A percentile compares a stretch with the other conserved stretches of the same genome.
Conservation (phyloP, 2,797 vertebrate species). For the Sebastiscus albofasciatus region DNA sequence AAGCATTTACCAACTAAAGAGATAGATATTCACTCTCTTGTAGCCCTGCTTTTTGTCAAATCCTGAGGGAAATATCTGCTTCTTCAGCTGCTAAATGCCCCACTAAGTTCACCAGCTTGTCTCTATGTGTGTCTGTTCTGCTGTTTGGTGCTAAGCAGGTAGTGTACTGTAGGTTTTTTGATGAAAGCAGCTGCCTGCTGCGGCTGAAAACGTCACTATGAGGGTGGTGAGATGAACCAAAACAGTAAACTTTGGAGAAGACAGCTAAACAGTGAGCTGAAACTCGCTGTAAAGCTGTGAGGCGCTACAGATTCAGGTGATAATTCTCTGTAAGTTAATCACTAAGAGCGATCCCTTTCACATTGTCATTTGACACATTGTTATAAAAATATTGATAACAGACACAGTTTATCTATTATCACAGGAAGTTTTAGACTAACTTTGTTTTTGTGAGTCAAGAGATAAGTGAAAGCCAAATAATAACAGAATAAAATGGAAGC, state of each 20-base stretch:
- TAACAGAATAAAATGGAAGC: not conserved
- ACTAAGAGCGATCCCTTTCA: not conserved
- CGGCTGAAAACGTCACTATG: not conserved
- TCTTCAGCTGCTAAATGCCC: not conserved
- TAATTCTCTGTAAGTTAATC: not conserved
- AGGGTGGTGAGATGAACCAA: not conserved
- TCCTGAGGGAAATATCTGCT: too few relatives aligned
- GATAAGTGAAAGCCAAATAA: not conserved
- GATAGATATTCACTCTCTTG: not conserved
- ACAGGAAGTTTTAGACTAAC: not conserved
- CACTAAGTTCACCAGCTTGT: not conserved
- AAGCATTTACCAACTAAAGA: not conserved
- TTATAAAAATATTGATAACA: too few relatives aligned
- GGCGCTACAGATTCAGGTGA: not conserved
- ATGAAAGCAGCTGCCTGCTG: too few relatives aligned
- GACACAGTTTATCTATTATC: not conserved
- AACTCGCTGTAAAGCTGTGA: not conserved
- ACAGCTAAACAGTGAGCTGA: not conserved
- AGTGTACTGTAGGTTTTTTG: not conserved
- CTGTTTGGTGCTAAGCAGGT: not conserved
- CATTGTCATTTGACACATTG: not conserved
- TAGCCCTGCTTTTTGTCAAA: too few relatives aligned
- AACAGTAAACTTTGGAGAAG: not conserved
- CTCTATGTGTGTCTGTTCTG: too few relatives aligned
- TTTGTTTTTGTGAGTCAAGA: not conserved